These are phyloP conservation scores for Agrochola lota DNA, from an alignment of 2,888 invertebrate species.

Conservation along the genomic window DNA sequence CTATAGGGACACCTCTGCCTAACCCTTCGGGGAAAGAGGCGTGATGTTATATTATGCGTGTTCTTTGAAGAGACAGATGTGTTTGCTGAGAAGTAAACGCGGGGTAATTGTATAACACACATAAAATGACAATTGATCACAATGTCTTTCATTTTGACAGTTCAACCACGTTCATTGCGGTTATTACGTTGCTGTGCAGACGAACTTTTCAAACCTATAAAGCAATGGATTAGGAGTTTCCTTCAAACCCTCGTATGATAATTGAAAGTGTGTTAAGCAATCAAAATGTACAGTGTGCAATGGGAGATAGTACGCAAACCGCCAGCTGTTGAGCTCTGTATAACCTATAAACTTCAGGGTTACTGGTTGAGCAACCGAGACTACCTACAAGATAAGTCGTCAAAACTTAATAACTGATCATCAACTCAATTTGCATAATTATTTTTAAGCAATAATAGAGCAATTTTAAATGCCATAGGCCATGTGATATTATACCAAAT, in stretches of 20 bases:
- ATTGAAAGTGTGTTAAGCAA: background rate
- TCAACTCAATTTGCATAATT: background rate
- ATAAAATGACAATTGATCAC: background rate
- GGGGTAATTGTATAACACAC: no score
- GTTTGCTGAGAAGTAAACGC: background rate
- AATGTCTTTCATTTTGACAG: constrained; percentile 1
- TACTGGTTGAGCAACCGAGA: constrained; percentile 22
- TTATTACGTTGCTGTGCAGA: background rate
- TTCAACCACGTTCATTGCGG: background rate
- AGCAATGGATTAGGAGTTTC: background rate
- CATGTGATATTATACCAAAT: background rate
- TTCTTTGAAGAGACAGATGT: background rate
- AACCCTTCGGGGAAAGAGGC: background rate
- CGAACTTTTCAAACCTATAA: background rate
- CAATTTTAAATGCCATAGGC: background rate
- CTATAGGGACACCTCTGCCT: background rate
- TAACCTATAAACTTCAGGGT: constrained; percentile 22
- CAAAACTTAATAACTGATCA: background rate
- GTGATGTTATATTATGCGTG: background rate
- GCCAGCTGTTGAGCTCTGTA: background rate
- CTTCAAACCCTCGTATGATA: background rate
- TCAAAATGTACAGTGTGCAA: background rate
- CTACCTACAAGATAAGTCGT: background rate
- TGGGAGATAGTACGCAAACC: background rate
- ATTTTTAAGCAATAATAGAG: background rate